These are phyloP conservation scores for Muscicapa striata DNA, from an alignment of 2,797 vertebrate genomes.

Conservation along the genomic window DNA sequence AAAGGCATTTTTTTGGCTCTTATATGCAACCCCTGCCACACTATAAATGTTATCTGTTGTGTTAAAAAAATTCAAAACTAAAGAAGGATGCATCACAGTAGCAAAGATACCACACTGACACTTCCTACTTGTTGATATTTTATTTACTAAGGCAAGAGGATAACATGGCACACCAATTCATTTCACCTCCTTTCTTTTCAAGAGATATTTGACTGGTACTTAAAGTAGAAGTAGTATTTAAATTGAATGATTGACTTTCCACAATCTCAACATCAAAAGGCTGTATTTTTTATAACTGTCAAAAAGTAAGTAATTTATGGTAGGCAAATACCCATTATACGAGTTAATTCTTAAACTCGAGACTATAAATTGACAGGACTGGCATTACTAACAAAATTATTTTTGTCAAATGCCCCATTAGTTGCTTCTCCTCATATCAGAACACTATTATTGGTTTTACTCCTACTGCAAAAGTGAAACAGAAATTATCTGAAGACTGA, in stretches of 20 bases:
- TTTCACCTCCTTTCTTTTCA: neutral
- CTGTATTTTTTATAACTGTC: neutral
- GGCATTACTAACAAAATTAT: neutral
- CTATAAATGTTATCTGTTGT: neutral
- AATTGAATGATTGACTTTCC: neutral
- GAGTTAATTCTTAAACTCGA: fast-evolving
- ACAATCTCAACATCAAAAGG: neutral
- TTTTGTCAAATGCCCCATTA: neutral
- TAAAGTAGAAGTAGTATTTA: neutral
- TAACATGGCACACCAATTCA: neutral
- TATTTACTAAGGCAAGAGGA: neutral
- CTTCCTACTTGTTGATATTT: neutral
- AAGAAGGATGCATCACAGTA: neutral
- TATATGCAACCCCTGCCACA: neutral
- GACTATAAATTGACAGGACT: neutral
- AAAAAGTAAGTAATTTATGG: neutral
- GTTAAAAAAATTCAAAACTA: neutral
- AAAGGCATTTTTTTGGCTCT: neutral
- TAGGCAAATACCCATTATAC: neutral
- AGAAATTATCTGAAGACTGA: neutral
- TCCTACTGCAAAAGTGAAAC: neutral
- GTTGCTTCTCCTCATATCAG: neutral
- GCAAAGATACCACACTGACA: neutral
- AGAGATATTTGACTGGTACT: neutral
- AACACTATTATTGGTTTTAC: neutral